Evolutionary conservation across 2,797 vertebrate species (phyloP).

Genomic region (Philypnodon macrostomus): DNA sequence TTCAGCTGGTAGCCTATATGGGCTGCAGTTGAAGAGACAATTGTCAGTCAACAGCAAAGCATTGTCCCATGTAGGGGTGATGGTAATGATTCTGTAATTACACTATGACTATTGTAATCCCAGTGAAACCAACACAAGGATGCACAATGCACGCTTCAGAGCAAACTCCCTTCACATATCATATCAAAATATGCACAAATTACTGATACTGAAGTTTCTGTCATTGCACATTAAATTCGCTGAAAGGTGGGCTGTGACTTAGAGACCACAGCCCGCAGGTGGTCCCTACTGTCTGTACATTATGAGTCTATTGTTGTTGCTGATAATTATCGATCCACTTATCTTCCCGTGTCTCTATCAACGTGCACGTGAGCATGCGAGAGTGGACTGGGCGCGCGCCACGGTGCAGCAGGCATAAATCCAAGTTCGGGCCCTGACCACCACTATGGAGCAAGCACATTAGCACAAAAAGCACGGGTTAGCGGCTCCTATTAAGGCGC

Average conservation of each 20-base stretch:
- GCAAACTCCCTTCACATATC: neutral
- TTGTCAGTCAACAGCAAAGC: constrained; percentile 4
- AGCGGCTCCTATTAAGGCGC: neutral
- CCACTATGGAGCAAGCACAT: constrained; percentile 11
- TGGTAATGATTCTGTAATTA: constrained; percentile 4
- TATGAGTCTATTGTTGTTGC: neutral
- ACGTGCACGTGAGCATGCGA: constrained; percentile 28
- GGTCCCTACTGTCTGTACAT: neutral
- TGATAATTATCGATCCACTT: constrained; percentile 23
- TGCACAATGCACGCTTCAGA: neutral
- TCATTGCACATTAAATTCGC: constrained; percentile 1
- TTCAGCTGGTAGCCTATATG: neutral
- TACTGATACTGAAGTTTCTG: neutral
- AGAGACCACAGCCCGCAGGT: neutral
- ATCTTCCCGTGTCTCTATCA: neutral
- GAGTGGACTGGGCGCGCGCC: constrained; percentile 39
- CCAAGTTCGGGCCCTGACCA: constrained; percentile 50
- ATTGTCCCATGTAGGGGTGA: constrained; percentile 3
- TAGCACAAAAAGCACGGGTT: neutral
- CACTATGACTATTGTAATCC: constrained; percentile 6
- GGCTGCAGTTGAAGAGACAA: neutral
- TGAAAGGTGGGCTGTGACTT: neutral
- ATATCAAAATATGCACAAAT: neutral
- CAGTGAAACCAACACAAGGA: neutral
- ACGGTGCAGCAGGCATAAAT: constrained; percentile 42